These are phyloP conservation scores for Chrysogorgia sp. DNA, from an alignment of 92 coral and sea anemone species.

Conservation along the genomic window DNA sequence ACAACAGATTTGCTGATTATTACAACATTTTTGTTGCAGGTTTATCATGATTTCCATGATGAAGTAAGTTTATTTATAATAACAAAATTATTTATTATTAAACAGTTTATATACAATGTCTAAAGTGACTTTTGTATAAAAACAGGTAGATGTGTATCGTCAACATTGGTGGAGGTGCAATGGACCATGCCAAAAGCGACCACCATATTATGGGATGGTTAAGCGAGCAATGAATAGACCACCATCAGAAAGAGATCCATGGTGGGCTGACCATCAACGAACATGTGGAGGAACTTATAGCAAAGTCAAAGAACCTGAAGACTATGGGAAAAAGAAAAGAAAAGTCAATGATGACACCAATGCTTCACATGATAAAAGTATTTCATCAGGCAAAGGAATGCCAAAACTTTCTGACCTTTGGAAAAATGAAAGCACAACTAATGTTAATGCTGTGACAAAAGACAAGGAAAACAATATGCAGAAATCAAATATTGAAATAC, in stretches of 20 bases:
- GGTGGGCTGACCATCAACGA: slow-evolving; percentile 97
- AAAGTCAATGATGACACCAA: slow-evolving; percentile 37
- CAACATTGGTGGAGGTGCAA: slow-evolving; percentile 99
- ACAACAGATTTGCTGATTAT: background rate
- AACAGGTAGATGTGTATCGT: slow-evolving; percentile 85
- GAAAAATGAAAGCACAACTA: slow-evolving; percentile 29
- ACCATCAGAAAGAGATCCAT: slow-evolving; percentile 87
- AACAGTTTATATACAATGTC: background rate
- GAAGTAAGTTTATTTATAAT: too few relatives aligned
- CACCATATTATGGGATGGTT: slow-evolving; percentile 92
- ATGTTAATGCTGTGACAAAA: background rate
- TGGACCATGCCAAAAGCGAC: slow-evolving; percentile 91
- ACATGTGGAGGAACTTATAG: slow-evolving; percentile 93
- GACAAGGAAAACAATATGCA: slow-evolving; percentile 17
- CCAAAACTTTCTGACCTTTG: slow-evolving; percentile 54
- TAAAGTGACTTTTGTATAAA: background rate
- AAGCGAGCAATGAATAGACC: slow-evolving; percentile 96
- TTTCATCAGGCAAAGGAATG: slow-evolving; percentile 21
- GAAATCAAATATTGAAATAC: slow-evolving; percentile 8
- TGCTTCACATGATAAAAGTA: slow-evolving; percentile 3
- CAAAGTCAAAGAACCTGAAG: slow-evolving; percentile 90
- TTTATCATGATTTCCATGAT: slow-evolving; percentile 96
- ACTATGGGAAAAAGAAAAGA: slow-evolving; percentile 76
- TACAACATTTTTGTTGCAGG: slow-evolving; percentile 54
- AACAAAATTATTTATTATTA: too few relatives aligned